phyloP scores from a whole-genome alignment of 2,113 vertebrate species.

The Alouatta palliata region DNA sequence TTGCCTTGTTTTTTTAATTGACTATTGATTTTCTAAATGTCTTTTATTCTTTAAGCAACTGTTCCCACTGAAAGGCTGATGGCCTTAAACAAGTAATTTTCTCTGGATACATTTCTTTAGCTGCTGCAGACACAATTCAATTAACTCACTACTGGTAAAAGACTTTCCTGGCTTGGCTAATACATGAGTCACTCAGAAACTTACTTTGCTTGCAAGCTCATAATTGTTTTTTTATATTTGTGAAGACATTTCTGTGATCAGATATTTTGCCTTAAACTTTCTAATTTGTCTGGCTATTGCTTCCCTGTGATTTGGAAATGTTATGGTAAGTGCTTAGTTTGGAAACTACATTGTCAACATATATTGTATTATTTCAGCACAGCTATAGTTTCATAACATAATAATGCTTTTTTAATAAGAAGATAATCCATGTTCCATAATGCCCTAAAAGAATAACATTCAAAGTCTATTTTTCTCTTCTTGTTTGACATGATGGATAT shows the following conservation, averaged over 20 bases:
- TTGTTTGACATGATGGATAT: background rate
- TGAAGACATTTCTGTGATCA: conserved; percentile 21
- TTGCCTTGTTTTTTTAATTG: background rate
- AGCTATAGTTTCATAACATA: background rate
- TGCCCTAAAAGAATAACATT: background rate
- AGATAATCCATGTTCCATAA: background rate
- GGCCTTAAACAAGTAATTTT: background rate
- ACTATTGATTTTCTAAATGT: background rate
- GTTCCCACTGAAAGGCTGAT: background rate
- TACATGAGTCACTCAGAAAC: background rate
- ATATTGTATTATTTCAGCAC: background rate
- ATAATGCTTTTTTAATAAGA: background rate
- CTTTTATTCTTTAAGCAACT: background rate
- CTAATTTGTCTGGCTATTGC: background rate
- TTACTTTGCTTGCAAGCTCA: background rate
- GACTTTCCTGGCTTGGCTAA: background rate
- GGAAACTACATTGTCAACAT: background rate
- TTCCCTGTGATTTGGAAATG: background rate
- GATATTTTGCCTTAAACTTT: background rate
- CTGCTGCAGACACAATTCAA: background rate
- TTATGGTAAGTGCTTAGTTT: background rate
- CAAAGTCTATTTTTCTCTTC: background rate
- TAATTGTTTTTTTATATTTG: background rate
- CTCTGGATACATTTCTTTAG: conserved; percentile 19
- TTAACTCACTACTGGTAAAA: background rate